Base-by-base conservation (phyloP, 2,797 vertebrate genomes). In the Ctenopoma kingsleyae region DNA sequence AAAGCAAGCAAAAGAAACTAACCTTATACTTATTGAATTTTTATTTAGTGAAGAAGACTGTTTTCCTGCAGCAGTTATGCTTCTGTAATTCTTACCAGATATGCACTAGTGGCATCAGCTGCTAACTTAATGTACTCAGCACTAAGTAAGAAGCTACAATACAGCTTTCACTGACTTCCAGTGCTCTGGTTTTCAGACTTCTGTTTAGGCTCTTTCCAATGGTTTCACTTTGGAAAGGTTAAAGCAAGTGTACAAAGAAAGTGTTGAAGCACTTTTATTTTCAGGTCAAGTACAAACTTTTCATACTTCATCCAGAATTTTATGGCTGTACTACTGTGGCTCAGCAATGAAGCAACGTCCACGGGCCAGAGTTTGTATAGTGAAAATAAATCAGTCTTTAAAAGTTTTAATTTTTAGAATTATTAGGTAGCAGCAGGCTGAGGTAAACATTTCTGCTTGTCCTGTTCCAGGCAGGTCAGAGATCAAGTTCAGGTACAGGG, bases 201-300 rank as follows among this genome's bases (percentile, higher is more conserved):
- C 48, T 59, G 57, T 63, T 55, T 19, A 63, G 48, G 68, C 25
- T 17, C 49, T 47, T 65, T 30, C 7, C 25, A 60, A 49, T 57
- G 17, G 44, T 22, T 78, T 55, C 44, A 67, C 68, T 56, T 61
- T 41, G 35, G 46, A 53, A 74, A 73, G 51, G 27, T 44, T 69
- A 79, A 50, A 57, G 27, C 60, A 81, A 83, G 84, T 70, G 71
- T 72, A 63, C 59, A 83, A 83, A 73, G 49, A 69, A 62, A 72
- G 70, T 32, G 8, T 9, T 32, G 30, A 32, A 32, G 30, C 30
- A 32, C 30, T 32, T 32, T 32, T 32, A 32, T 83, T 84, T 86
- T 83, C 88, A 69, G 61, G 64, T 88, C 81, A 90, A 83, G 76
- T 80, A 78, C 85, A 90, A 90, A 74, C 70, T 78, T 83, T 85